Evolutionary conservation across 1,140 invertebrate genomes (phyloP).

Genomic region (Drosophila micromelanica): DNA sequence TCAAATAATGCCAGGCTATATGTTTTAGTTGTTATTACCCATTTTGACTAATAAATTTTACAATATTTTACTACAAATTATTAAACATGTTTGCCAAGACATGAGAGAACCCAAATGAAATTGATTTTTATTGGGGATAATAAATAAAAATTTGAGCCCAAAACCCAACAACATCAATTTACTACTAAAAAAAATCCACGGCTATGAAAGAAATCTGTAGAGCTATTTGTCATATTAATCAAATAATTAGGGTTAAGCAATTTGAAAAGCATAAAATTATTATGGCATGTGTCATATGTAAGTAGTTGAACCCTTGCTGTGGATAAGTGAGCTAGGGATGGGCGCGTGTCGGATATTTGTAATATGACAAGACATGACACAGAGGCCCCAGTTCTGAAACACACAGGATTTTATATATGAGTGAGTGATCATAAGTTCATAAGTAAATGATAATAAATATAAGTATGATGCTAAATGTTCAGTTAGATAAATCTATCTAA

Average conservation of each 20-base stretch:
- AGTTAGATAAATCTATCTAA: no score
- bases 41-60: not conserved
- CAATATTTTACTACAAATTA: not conserved
- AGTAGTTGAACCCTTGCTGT: constrained; percentile 39
- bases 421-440: no score
- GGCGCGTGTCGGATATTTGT: no score
- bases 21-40: no score
- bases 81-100: not conserved
- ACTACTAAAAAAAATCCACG: constrained; percentile 3
- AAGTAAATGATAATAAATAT: no score
- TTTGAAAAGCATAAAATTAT: constrained; percentile 53
- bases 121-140: constrained; percentile 38
- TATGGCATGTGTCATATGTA: constrained; percentile 40
- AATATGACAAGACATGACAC: no score
- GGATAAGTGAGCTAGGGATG: not conserved
- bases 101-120: constrained; percentile 2
- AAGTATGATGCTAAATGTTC: no score
- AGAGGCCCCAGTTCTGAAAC: no score
- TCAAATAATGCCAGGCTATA: not conserved
- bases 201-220: constrained; percentile 25
- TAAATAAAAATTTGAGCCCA: not conserved
- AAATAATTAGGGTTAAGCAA: constrained; percentile 48
- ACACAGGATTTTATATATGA: no score
- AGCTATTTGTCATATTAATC: constrained; percentile 48
- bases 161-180: constrained; percentile 8